Percentiles rank a stretch among this genome's conserved stretches.
Evolutionary conservation across 2,113 vertebrate species (phyloP).

Genomic region (Rhagologus leucostigma): DNA sequence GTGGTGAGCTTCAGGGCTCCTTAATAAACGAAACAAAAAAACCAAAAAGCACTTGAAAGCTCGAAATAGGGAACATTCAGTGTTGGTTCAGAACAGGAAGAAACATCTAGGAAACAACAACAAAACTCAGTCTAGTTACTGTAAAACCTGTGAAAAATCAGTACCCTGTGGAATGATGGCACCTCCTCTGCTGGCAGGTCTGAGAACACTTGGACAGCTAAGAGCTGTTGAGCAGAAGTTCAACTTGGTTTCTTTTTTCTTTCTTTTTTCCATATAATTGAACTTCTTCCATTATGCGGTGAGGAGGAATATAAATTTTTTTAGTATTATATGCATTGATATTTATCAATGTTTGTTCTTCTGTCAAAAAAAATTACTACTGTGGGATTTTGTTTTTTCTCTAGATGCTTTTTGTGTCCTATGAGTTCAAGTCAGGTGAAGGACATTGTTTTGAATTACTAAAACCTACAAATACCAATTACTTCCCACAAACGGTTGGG

Average conservation of each 20-base stretch:
- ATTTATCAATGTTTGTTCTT: not conserved
- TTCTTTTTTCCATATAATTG: fast-evolving
- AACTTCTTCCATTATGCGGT: not conserved
- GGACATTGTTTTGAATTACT: not conserved
- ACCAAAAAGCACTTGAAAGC: not conserved
- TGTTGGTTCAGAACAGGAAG: not conserved
- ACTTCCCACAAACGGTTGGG: not conserved
- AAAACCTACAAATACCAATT: not conserved
- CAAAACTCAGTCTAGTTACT: not conserved
- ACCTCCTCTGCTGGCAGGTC: not conserved
- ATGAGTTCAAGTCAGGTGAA: not conserved
- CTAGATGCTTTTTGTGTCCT: not conserved
- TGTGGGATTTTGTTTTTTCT: not conserved
- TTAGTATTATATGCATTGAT: not conserved
- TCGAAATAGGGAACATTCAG: not conserved
- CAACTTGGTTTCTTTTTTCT: not conserved
- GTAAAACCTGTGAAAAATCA: not conserved
- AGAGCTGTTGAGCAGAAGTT: not conserved
- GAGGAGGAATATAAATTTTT: not conserved
- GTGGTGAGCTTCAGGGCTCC: not conserved
- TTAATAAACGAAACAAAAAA: not conserved
- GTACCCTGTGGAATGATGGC: not conserved
- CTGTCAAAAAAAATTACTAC: not conserved
- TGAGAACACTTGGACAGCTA: not conserved
- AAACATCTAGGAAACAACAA: not conserved